Conservation (phyloP, 1,140 invertebrate genomes). For the Drosophila ficusphila region DNA sequence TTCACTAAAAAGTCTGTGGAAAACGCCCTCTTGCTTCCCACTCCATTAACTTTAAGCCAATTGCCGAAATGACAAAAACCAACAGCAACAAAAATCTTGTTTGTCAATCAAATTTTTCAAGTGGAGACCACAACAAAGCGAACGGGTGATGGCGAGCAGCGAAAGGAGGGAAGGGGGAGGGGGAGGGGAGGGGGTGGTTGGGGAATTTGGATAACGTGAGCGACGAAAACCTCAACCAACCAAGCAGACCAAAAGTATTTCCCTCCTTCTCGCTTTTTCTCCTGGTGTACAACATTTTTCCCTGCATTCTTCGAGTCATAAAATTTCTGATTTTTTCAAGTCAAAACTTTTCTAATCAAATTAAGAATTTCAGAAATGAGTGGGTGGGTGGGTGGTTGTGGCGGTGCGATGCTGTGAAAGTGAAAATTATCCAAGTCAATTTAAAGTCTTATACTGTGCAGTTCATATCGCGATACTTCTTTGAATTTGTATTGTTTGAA, state of each 20-base stretch:
- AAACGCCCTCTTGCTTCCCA: neutral
- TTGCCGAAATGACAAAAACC: slow-evolving; percentile 39
- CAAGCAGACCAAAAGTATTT: slow-evolving; percentile 21
- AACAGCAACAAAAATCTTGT: slow-evolving; percentile 33
- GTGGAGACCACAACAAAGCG: slow-evolving; percentile 47
- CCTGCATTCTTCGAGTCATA: slow-evolving; percentile 15
- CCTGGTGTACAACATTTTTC: neutral
- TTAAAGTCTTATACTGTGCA: slow-evolving; percentile 24
- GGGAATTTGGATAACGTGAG: slow-evolving; percentile 9
- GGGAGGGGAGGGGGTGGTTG: neutral
- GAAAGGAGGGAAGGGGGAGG: neutral
- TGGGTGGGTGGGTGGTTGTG: slow-evolving; percentile 11
- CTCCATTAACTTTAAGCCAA: slow-evolving; percentile 38
- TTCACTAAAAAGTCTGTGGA: slow-evolving; percentile 5
- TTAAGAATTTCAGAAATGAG: slow-evolving; percentile 44
- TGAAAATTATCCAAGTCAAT: slow-evolving; percentile 78
- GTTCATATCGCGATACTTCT: neutral
- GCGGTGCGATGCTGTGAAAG: slow-evolving; percentile 45
- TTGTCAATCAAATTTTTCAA: slow-evolving; percentile 52
- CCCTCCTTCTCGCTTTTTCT: neutral
- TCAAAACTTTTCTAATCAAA: slow-evolving; percentile 78
- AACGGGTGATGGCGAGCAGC: slow-evolving; percentile 27
- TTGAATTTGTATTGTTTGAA: neutral
- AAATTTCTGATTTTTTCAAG: slow-evolving; percentile 28
- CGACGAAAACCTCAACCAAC: slow-evolving; percentile 26